Evolutionary conservation across 2,888 invertebrate species (phyloP).

Genomic region (Hirtodrosophila alboralis): DNA sequence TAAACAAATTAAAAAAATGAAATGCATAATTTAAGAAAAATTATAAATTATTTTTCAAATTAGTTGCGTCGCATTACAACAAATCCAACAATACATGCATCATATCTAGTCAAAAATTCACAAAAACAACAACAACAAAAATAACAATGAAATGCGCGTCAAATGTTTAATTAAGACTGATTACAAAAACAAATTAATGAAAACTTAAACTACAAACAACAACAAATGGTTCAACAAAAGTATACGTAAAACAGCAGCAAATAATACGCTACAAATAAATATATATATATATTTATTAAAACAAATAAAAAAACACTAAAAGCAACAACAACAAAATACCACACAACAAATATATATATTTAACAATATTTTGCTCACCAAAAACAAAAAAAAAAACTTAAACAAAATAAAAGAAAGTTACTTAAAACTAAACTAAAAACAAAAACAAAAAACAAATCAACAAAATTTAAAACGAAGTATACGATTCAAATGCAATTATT

Average conservation of each 20-base stretch:
- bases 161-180: slow-evolving; percentile 78
- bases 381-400: slow-evolving; percentile 45
- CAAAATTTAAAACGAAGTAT: slow-evolving; percentile 78
- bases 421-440: slow-evolving; percentile 48
- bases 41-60: slow-evolving; percentile 30
- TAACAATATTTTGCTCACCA: slow-evolving; percentile 79
- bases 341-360: slow-evolving; percentile 64
- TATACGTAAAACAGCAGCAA: slow-evolving; percentile 81
- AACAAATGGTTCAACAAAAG: slow-evolving; percentile 81
- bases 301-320: slow-evolving; percentile 37
- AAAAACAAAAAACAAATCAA: slow-evolving; percentile 47
- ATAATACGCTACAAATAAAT: slow-evolving; percentile 30
- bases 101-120: slow-evolving; percentile 81
- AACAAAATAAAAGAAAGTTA: slow-evolving; percentile 41
- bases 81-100: slow-evolving; percentile 53
- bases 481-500: slow-evolving; percentile 83
- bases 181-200: slow-evolving; percentile 55
- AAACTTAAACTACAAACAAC: slow-evolving; percentile 54
- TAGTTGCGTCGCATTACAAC: slow-evolving; percentile 28
- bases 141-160: slow-evolving; percentile 50
- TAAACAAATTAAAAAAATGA: slow-evolving; percentile 38
- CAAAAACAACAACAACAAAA: slow-evolving; percentile 47
- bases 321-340: slow-evolving; percentile 2
- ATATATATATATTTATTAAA: slow-evolving; percentile 52
- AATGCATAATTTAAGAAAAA: slow-evolving; percentile 29